Conservation (phyloP, 2,113 vertebrate species). For the Pygoscelis adeliae region DNA sequence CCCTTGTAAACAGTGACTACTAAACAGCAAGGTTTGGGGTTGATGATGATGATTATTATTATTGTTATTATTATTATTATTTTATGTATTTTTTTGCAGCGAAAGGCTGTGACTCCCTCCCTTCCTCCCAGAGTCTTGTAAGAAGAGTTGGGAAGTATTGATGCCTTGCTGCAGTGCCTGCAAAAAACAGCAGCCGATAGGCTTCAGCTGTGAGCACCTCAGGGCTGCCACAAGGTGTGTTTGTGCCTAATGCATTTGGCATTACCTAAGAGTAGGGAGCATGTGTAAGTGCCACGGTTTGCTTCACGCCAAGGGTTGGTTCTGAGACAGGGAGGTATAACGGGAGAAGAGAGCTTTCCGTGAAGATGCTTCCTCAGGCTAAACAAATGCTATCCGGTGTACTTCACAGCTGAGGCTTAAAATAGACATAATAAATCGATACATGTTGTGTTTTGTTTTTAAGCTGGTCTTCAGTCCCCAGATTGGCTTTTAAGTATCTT, state of each 20-base stretch:
- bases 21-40: neutral
- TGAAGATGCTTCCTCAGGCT: neutral
- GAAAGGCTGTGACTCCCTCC: neutral
- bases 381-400: slow-evolving; percentile 28
- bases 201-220: neutral
- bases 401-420: slow-evolving; percentile 37
- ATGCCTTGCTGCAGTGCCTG: neutral
- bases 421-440: slow-evolving; percentile 54
- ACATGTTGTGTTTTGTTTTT: slow-evolving; percentile 37
- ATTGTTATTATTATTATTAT: neutral
- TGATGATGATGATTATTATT: too few species aligned
- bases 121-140: neutral
- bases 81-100: neutral
- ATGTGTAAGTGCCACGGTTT: neutral
- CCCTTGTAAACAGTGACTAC: neutral
- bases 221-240: neutral
- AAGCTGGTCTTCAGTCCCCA: slow-evolving; percentile 16
- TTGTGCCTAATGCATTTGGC: neutral
- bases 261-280: neutral
- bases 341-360: neutral
- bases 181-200: neutral
- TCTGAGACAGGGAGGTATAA: neutral
- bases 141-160: neutral
- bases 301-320: neutral
- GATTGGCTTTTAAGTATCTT: slow-evolving; percentile 43